These are phyloP conservation scores for Mastomys coucha DNA, from an alignment of 2,113 vertebrate species.

Conservation along the genomic window DNA sequence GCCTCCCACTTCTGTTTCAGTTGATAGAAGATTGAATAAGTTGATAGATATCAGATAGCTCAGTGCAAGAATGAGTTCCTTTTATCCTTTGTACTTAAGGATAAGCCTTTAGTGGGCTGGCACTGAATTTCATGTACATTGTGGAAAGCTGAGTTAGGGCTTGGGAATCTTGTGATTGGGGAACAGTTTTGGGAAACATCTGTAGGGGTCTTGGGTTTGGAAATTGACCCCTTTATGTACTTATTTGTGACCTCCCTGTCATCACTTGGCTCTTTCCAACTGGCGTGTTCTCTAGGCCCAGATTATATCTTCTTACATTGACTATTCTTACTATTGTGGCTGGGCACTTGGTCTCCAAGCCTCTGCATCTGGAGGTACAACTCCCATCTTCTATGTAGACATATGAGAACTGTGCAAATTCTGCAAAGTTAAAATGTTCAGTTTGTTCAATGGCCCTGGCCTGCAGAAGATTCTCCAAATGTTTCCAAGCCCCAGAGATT, in stretches of 20 bases:
- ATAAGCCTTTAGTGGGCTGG: background rate
- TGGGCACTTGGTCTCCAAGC: background rate
- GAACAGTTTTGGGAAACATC: constrained; percentile 40
- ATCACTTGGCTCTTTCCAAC: constrained; percentile 22
- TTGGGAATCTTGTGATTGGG: background rate
- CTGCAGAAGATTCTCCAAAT: background rate
- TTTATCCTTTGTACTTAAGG: background rate
- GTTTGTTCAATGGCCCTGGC: constrained; percentile 32
- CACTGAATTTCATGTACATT: background rate
- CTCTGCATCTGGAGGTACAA: constrained; percentile 49
- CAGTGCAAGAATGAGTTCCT: background rate
- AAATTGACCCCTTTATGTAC: background rate
- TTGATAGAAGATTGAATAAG: background rate
- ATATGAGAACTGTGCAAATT: constrained; percentile 67
- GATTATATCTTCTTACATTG: background rate
- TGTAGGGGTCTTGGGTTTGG: background rate
- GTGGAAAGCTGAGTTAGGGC: background rate
- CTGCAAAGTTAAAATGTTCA: constrained; percentile 55
- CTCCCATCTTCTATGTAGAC: background rate
- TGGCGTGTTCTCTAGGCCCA: background rate
- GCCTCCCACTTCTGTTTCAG: background rate
- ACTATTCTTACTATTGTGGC: background rate
- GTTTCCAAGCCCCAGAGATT: constrained; percentile 58
- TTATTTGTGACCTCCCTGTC: background rate
- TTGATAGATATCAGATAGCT: background rate